These are phyloP conservation scores for Drosophila subobscura DNA, from an alignment of 1,140 invertebrate species.

Conservation along the genomic window DNA sequence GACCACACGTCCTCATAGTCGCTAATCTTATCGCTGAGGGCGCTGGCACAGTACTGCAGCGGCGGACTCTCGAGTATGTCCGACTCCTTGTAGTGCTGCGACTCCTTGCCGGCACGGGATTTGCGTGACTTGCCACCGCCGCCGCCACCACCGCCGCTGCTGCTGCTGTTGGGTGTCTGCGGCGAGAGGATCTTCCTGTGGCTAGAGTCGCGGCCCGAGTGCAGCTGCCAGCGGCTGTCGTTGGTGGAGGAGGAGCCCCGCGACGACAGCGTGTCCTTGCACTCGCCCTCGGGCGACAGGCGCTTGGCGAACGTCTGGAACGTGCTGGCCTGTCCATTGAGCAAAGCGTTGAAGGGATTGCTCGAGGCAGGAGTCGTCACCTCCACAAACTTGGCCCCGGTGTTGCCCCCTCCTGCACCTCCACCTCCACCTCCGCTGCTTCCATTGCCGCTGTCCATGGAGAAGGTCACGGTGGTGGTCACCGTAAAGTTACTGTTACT, in stretches of 20 bases:
- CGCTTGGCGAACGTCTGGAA: constrained; percentile 84
- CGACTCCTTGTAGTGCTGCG: constrained; percentile 90
- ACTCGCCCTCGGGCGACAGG: constrained; percentile 85
- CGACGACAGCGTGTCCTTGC: constrained; percentile 84
- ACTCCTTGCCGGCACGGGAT: constrained; percentile 84
- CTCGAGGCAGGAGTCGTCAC: constrained; percentile 76
- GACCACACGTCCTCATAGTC: constrained; percentile 98
- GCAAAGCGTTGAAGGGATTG: constrained; percentile 72
- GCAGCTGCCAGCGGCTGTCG: constrained; percentile 77
- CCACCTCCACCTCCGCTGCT: neutral
- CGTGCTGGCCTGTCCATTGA: constrained; percentile 69
- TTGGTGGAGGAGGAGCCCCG: constrained; percentile 84
- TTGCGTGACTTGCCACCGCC: constrained; percentile 66
- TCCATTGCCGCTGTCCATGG: constrained; percentile 85
- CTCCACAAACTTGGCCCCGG: constrained; percentile 67
- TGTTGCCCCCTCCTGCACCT: neutral
- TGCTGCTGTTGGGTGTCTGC: constrained; percentile 38
- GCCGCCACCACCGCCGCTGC: constrained; percentile 27
- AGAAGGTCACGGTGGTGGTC: constrained; percentile 92
- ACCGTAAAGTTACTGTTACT: constrained; percentile 88
- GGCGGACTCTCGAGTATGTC: constrained; percentile 93
- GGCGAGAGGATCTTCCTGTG: constrained; percentile 73
- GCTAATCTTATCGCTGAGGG: constrained; percentile 94
- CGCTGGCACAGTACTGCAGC: constrained; percentile 91
- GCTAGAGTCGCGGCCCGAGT: constrained; percentile 61